phyloP scores from a whole-genome alignment of 2,888 invertebrate genomes.

The Dryobotodes eremita region DNA sequence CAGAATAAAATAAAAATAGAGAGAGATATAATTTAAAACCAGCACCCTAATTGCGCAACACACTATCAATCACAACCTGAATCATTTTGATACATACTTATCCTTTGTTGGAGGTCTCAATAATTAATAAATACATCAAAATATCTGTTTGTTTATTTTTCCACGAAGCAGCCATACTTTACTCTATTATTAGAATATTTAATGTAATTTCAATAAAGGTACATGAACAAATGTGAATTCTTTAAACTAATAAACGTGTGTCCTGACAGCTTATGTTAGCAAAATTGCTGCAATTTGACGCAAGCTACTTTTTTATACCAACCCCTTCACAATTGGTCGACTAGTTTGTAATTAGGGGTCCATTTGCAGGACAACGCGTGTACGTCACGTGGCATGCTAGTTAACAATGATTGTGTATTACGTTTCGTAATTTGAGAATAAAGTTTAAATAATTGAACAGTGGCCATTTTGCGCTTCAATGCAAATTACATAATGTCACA shows the following conservation, averaged over 20 bases:
- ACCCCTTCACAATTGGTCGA: conserved; percentile 49
- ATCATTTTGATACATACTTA: no score
- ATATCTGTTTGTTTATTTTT: no score
- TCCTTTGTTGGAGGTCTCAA: neutral
- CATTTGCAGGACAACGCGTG: conserved; percentile 66
- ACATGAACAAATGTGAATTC: neutral
- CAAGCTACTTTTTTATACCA: conserved; percentile 29
- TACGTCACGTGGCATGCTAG: conserved; percentile 67
- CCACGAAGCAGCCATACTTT: no score
- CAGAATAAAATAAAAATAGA: no score
- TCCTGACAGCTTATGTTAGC: neutral
- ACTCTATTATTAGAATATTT: neutral
- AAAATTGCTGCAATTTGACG: conserved; percentile 38
- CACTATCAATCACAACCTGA: no score
- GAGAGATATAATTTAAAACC: no score
- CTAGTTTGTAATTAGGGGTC: conserved; percentile 56
- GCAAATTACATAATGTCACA: conserved; percentile 1
- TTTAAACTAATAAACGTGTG: neutral
- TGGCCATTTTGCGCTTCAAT: conserved; percentile 2
- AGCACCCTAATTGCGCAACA: no score
- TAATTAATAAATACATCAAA: no score
- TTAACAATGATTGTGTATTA: conserved; percentile 64
- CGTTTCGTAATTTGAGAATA: conserved; percentile 39
- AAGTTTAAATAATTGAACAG: conserved; percentile 42
- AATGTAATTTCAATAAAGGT: neutral